These are phyloP conservation scores for Misgurnus mizolepis DNA, from an alignment of 2,113 vertebrate species.

Conservation along the genomic window DNA sequence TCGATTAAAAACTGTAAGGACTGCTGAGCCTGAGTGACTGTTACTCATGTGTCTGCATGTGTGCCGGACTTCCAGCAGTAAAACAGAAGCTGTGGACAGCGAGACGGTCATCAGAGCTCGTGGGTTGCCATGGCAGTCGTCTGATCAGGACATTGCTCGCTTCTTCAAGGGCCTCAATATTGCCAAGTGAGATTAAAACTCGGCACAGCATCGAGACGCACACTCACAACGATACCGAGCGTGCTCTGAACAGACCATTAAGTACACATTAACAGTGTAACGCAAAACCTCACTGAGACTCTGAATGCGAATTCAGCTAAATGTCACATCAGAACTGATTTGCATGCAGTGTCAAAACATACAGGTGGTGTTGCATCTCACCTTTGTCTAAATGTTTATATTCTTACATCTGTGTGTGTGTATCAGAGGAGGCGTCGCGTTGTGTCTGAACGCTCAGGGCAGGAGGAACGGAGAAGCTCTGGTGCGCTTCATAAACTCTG, in stretches of 20 bases:
- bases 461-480: slow-evolving; percentile 93
- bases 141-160: slow-evolving; percentile 95
- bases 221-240: neutral
- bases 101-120: slow-evolving; percentile 95
- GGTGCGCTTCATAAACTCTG: slow-evolving; percentile 86
- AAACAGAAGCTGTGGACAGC: slow-evolving; percentile 88
- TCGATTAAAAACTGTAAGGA: neutral
- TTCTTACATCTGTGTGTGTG: slow-evolving; percentile 38
- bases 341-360: neutral
- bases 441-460: slow-evolving; percentile 95
- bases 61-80: slow-evolving; percentile 78
- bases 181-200: slow-evolving; percentile 81
- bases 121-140: slow-evolving; percentile 96
- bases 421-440: slow-evolving; percentile 89
- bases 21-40: neutral
- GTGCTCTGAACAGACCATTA: slow-evolving; percentile 21
- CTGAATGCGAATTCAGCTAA: neutral
- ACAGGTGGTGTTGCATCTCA: neutral
- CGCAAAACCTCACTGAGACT: neutral
- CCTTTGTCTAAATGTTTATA: slow-evolving; percentile 3
- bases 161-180: slow-evolving; percentile 99
- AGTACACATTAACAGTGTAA: slow-evolving; percentile 21
- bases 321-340: slow-evolving; percentile 6
- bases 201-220: neutral
- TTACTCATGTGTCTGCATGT: slow-evolving; percentile 4